Evolutionary conservation across 2,888 invertebrate genomes (phyloP).

Genomic region (Craniophora ligustri): DNA sequence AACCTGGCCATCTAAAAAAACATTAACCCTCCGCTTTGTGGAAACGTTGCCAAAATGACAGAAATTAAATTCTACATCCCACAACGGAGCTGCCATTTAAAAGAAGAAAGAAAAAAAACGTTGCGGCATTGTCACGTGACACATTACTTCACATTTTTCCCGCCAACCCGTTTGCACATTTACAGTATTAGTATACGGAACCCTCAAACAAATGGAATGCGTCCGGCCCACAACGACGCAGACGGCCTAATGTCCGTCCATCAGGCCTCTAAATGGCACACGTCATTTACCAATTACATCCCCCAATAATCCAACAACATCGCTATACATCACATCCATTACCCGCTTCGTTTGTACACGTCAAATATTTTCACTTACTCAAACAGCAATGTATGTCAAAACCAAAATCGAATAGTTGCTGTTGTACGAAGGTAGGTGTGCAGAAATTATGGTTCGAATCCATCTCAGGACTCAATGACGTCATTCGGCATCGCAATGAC

Average conservation of each 20-base stretch:
- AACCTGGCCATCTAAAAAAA: conserved; percentile 6
- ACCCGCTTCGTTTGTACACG: conserved; percentile 31
- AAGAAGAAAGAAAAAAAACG: conserved; percentile 42
- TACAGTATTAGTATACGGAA: conserved; percentile 78
- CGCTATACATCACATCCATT: conserved; percentile 52
- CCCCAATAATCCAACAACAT: conserved; percentile 18
- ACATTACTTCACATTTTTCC: conserved; percentile 74
- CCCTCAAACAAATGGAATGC: conserved; percentile 82
- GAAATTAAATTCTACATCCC: conserved; percentile 34
- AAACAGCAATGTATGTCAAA: conserved; percentile 60
- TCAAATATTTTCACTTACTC: background rate
- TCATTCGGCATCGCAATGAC: conserved; percentile 85
- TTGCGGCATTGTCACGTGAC: conserved; percentile 67
- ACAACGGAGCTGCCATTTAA: conserved; percentile 33
- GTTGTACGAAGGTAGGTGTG: conserved; percentile 68
- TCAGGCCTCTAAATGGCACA: conserved; percentile 85
- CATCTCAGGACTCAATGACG: conserved; percentile 85
- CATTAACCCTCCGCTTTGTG: conserved; percentile 2
- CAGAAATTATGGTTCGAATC: conserved; percentile 86
- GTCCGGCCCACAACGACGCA: conserved; percentile 77
- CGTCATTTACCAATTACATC: conserved; percentile 82
- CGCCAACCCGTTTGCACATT: conserved; percentile 77
- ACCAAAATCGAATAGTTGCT: conserved; percentile 14
- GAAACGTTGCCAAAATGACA: conserved; percentile 20
- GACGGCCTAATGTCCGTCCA: conserved; percentile 87